Evolutionary conservation across 2,888 invertebrate species (phyloP), one percentile per base, ranked within the genome.

Genomic region (Myopa testacea): DNA sequence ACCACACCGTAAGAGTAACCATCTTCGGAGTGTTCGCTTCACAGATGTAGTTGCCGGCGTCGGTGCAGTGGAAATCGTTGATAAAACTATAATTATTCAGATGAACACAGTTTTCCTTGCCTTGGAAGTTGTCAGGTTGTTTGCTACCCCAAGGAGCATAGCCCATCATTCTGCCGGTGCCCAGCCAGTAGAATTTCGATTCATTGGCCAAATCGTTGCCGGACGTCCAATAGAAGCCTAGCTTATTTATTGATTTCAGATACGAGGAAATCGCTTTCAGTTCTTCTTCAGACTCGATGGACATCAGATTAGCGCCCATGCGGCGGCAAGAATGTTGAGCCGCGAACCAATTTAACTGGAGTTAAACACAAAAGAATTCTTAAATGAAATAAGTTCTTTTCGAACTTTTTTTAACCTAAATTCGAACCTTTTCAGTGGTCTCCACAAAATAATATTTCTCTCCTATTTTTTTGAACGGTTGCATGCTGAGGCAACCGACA

Each of bases 191-290:
- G 78, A 86, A 86, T 45, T 84, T 83, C 4, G 86, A 83, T 37
- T 87, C 85, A 0, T 81, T 79, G 73, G 83, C 82, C 40, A 87
- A 78, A 81, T 87, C 87, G 38, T 84, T 86, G 65, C 83, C 87
- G 10, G 63, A 50, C 4, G 52, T 7, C 58, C 71, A 74, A 74
- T 65, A 74, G 52, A 65, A 65, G 4, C 55, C 26, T 7, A 0
- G 50, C n/a, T 19, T 16, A 4, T 55, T 65, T 10, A n/a, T 3
- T 12, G 65, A 37, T 7, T 45, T 26, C 34, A 75, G 37, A 55
- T 67, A 65, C n/a, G n/a, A 6, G n/a, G 67, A 52, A 37, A 75
- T 52, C 0, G 74, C 67, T 19, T 67, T 26, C 74, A 52, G 26
- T 38, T 75, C 74, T 26, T 65, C 63, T 7, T 26, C 65, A 34